These are phyloP conservation scores for Campoplex nolae DNA, from an alignment of 2,888 invertebrate species.

Conservation along the genomic window DNA sequence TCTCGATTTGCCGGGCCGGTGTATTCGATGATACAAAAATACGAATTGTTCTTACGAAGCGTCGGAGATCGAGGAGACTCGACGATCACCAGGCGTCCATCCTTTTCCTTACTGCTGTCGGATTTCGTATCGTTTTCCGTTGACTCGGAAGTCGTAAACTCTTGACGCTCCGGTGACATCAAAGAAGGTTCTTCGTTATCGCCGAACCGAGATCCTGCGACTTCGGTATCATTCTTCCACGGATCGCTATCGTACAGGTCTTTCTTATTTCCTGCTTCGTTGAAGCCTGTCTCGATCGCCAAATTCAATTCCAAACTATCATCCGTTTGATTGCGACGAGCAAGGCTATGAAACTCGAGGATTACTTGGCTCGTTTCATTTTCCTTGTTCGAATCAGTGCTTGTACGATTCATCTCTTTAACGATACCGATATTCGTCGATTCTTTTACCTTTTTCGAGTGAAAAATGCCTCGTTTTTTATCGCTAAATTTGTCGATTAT, in stretches of 20 bases:
- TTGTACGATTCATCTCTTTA: constrained; percentile 55
- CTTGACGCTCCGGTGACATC: constrained; percentile 46
- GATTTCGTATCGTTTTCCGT: constrained; percentile 76
- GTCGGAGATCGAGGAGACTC: background rate
- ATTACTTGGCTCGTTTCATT: constrained; percentile 1
- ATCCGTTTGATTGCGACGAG: constrained; percentile 3
- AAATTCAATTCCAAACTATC: constrained; percentile 34
- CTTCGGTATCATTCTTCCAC: background rate
- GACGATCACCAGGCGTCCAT: constrained; percentile 4
- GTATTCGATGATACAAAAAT: constrained; percentile 62
- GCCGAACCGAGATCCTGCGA: background rate
- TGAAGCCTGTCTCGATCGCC: constrained; percentile 16
- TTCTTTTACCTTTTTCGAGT: constrained; percentile 73
- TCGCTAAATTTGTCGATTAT: constrained; percentile 71
- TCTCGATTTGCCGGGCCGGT: background rate
- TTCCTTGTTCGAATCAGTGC: constrained; percentile 7
- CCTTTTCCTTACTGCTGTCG: constrained; percentile 73
- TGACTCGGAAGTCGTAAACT: constrained; percentile 72
- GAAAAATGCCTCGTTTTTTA: constrained; percentile 21
- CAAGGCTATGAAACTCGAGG: constrained; percentile 32
- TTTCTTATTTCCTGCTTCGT: background rate
- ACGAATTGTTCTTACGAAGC: background rate
- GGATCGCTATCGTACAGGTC: background rate
- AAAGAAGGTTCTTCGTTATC: background rate
- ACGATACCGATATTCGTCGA: constrained; percentile 68